These are phyloP conservation scores for Habropoda laboriosa DNA, from an alignment of 1,140 invertebrate species.

Conservation along the genomic window DNA sequence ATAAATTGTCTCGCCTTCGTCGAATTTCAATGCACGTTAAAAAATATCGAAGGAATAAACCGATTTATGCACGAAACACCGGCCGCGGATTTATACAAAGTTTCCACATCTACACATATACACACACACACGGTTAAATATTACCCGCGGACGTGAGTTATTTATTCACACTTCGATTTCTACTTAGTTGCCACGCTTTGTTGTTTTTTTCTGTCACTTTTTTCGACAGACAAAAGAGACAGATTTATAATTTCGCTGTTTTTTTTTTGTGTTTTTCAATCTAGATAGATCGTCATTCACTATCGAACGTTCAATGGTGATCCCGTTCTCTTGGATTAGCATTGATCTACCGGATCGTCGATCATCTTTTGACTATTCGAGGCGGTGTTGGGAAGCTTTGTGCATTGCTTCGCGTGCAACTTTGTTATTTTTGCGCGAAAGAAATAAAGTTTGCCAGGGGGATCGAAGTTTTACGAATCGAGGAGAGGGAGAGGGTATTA, in stretches of 20 bases:
- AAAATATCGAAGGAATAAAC: conserved; percentile 44
- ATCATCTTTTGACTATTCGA: conserved; percentile 20
- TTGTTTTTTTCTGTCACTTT: neutral
- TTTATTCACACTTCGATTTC: conserved; percentile 18
- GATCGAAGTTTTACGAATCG: neutral
- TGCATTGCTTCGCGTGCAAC: neutral
- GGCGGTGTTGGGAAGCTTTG: neutral
- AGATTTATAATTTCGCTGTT: conserved; percentile 37
- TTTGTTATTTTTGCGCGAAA: neutral
- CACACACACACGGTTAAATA: conserved; percentile 33
- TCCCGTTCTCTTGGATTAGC: conserved; percentile 31
- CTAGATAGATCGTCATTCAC: neutral
- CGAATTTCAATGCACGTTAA: conserved; percentile 23
- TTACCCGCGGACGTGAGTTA: conserved; percentile 34
- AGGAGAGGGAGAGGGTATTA: too few species aligned
- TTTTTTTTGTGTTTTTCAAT: neutral
- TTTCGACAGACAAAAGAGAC: conserved; percentile 9
- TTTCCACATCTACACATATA: too few species aligned
- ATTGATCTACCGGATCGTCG: conserved; percentile 6
- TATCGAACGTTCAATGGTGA: conserved; percentile 3
- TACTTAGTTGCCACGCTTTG: conserved; percentile 22
- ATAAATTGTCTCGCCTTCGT: conserved; percentile 17
- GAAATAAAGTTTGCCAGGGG: neutral
- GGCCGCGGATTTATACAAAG: conserved; percentile 17
- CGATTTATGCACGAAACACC: conserved; percentile 24